These are phyloP conservation scores for Labeo catla DNA, from an alignment of 2,113 vertebrate species.

Conservation along the genomic window DNA sequence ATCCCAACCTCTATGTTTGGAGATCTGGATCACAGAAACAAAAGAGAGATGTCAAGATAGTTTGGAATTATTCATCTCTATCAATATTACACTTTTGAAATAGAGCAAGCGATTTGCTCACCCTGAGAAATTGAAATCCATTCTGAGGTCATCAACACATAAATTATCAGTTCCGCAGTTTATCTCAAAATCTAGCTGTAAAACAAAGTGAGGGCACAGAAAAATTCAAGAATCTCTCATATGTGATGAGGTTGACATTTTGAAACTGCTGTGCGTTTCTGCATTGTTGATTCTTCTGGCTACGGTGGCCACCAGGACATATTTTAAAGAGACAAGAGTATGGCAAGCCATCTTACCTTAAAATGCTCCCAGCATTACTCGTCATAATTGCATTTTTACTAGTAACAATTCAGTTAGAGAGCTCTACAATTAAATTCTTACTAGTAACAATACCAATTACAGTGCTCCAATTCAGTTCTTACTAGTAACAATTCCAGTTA, in stretches of 20 bases:
- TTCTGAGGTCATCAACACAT: constrained; percentile 79
- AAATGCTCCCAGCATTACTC: too few relatives aligned
- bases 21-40: constrained; percentile 56
- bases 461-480: too few relatives aligned
- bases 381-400: too few relatives aligned
- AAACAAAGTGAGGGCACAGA: neutral
- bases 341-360: too few relatives aligned
- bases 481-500: too few relatives aligned
- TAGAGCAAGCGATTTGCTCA: constrained; percentile 56
- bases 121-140: constrained; percentile 79
- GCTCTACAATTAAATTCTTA: too few relatives aligned
- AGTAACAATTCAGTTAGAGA: too few relatives aligned
- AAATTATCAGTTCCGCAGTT: constrained; percentile 79
- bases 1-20: constrained; percentile 74
- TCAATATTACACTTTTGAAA: neutral
- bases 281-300: too few relatives aligned
- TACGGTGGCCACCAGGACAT: too few relatives aligned
- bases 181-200: constrained; percentile 83
- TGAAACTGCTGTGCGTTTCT: too few relatives aligned
- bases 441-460: too few relatives aligned
- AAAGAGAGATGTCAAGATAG: neutral
- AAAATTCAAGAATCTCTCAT: neutral
- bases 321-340: too few relatives aligned
- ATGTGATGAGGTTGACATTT: neutral
- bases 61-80: neutral